Base-by-base conservation (phyloP, 1,140 invertebrate species). In the Pogonus chalceus region DNA sequence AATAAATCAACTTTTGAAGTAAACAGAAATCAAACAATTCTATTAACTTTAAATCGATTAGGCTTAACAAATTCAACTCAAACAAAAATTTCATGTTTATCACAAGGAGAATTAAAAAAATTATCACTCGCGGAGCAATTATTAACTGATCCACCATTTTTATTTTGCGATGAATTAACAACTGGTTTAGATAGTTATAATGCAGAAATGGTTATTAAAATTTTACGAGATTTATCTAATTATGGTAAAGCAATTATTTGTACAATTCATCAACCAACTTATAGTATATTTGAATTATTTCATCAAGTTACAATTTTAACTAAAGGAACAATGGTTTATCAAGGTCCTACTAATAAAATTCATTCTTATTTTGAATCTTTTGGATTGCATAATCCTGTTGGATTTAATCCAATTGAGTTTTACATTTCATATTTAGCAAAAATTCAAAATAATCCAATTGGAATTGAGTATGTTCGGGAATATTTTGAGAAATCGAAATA, bases 261-360 rank as follows among this genome's bases (percentile, higher is more conserved):
- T 60, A 87, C 88, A 0, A 85, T 93, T 24, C 90, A 94, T 71
- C 90, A 94, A 63, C 90, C 90, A 0, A 86, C 88, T 4, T 92
- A 88, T 2, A 84, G 87, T 55, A 77, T 92, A 3, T 89, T 90
- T 60, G 80, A 86, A 60, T 72, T 89, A 50, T 93, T 93, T 68
- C 81, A 90, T 53, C 77, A 87, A 65, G 78, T 91, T 12, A 75
- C 91, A 18, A 67, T 93, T 14, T 69, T 95, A 52, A 76, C 89
- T 2, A 81, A 82, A 52, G 92, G 92, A 2, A 76, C 81, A 61
- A 77, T 90, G 20, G 86, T 88, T 0, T 95, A 84, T 70, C 82
- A 90, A 64, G 91, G 90, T n/a, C 76, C 75, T 2, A 75, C 78
- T 7, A 66, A 73, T 4, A 76, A 83, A 53, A 80, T 80, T 0